Conservation (phyloP, 2,113 vertebrate species). For the Erythrolamprus reginae region DNA sequence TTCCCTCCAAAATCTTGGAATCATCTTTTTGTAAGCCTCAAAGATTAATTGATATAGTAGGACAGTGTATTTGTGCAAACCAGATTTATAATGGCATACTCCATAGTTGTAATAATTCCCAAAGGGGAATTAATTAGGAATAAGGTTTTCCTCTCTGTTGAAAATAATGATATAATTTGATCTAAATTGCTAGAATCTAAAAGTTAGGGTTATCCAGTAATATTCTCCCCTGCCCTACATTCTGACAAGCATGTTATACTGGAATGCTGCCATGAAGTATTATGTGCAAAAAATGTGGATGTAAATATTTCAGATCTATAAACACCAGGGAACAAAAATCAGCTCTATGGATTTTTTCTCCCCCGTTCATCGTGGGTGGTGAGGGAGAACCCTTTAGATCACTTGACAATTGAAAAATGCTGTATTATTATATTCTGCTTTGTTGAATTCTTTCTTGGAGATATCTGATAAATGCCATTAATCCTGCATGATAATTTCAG, state of each 20-base stretch:
- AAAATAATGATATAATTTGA: background rate
- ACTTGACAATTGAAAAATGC: background rate
- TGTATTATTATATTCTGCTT: background rate
- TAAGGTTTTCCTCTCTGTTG: background rate
- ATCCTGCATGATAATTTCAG: background rate
- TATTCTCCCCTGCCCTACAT: background rate
- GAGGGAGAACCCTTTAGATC: background rate
- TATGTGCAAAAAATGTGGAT: background rate
- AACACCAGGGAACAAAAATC: background rate
- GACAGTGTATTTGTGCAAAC: background rate
- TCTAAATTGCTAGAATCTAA: background rate
- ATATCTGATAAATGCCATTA: background rate
- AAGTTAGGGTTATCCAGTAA: background rate
- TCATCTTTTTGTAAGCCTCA: background rate
- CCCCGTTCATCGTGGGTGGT: background rate
- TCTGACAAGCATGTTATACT: background rate
- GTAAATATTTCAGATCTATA: background rate
- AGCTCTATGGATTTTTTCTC: background rate
- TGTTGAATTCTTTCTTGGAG: background rate
- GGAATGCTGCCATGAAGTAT: background rate
- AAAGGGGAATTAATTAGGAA: background rate
- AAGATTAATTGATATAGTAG: constrained; percentile 14
- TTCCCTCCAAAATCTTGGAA: background rate
- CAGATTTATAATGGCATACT: background rate
- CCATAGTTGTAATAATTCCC: background rate